A percentile compares a stretch with the other conserved stretches of the same genome.
These are phyloP conservation scores for Crambe crambe DNA, from an alignment of 37 sponge, comb jelly and placozoan genomes.

Conservation along the genomic window DNA sequence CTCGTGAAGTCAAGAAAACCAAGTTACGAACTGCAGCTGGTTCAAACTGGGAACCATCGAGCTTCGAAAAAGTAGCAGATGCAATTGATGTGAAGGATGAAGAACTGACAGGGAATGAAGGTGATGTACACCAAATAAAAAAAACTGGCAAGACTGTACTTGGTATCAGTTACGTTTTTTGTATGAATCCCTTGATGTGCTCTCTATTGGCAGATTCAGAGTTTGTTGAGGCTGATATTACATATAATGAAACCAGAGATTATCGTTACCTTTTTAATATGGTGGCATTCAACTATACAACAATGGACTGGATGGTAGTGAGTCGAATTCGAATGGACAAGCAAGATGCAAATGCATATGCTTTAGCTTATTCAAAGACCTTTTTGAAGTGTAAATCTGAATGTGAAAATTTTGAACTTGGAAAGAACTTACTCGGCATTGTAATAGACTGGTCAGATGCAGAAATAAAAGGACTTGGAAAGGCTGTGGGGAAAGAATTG, in stretches of 20 bases:
- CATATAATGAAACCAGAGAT: slow-evolving; percentile 30
- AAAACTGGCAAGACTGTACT: no score
- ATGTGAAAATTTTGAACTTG: slow-evolving; percentile 4
- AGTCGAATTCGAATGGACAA: slow-evolving; percentile 6
- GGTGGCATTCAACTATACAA: slow-evolving; percentile 18
- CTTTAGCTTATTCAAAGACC: slow-evolving; percentile 12
- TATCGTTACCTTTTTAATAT: slow-evolving; percentile 31
- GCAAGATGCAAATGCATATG: slow-evolving; percentile 17
- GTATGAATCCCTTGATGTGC: slow-evolving; percentile 1
- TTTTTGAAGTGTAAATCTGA: slow-evolving; percentile 5
- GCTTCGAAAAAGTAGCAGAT: background rate
- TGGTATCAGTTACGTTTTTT: background rate
- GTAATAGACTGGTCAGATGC: slow-evolving; percentile 30
- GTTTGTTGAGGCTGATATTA: slow-evolving; percentile 26
- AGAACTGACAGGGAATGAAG: background rate
- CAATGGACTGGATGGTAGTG: slow-evolving; percentile 21
- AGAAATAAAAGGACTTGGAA: slow-evolving; percentile 24
- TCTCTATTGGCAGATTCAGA: background rate
- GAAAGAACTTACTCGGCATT: slow-evolving; percentile 11
- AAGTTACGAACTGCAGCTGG: background rate
- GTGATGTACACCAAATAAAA: slow-evolving; percentile 6
- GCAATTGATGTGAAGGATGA: slow-evolving; percentile 1
- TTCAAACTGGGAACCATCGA: background rate
- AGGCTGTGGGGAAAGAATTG: slow-evolving; percentile 16
- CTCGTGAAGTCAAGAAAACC: slow-evolving; percentile 6